A percentile compares a stretch with the other conserved stretches of the same genome.
Conservation (phyloP, 2,113 vertebrate species). For the Neodontobutis hainanensis region DNA sequence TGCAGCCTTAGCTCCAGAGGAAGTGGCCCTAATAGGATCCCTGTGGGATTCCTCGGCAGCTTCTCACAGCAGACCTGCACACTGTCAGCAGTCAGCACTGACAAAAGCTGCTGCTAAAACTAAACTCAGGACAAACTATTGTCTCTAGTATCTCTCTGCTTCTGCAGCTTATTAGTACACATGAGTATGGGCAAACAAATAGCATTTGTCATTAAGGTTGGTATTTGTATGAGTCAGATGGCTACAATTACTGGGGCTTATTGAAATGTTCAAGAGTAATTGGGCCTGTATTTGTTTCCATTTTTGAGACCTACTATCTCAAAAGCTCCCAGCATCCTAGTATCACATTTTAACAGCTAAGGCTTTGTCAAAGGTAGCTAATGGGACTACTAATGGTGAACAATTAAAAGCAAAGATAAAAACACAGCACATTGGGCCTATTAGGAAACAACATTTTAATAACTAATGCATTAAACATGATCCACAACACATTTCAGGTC, state of each 20-base stretch:
- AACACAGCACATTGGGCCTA: background rate
- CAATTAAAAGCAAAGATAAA: slow-evolving; percentile 20
- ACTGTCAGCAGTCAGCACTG: slow-evolving; percentile 19
- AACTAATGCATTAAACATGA: background rate
- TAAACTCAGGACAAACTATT: slow-evolving; percentile 29
- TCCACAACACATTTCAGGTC: slow-evolving; percentile 8
- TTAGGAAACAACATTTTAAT: background rate
- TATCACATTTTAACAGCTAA: slow-evolving; percentile 21
- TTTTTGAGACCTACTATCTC: slow-evolving; percentile 17
- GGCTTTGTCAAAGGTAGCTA: slow-evolving; percentile 12
- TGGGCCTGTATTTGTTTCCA: slow-evolving; percentile 12
- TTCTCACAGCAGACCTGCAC: background rate
- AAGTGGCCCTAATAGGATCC: slow-evolving; percentile 61
- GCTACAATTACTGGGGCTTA: slow-evolving; percentile 36
- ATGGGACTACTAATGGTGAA: slow-evolving; percentile 21
- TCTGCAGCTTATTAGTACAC: background rate
- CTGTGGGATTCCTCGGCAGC: background rate
- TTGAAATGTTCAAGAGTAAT: slow-evolving; percentile 40
- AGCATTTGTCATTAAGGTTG: slow-evolving; percentile 34
- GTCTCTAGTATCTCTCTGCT: background rate
- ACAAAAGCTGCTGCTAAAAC: slow-evolving; percentile 44
- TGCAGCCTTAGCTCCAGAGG: slow-evolving; percentile 59
- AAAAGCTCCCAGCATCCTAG: slow-evolving; percentile 5
- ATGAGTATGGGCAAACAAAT: slow-evolving; percentile 6
- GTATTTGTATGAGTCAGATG: slow-evolving; percentile 29